phyloP scores from a whole-genome alignment of 2,113 vertebrate genomes.

The Myotis lucifugus region DNA sequence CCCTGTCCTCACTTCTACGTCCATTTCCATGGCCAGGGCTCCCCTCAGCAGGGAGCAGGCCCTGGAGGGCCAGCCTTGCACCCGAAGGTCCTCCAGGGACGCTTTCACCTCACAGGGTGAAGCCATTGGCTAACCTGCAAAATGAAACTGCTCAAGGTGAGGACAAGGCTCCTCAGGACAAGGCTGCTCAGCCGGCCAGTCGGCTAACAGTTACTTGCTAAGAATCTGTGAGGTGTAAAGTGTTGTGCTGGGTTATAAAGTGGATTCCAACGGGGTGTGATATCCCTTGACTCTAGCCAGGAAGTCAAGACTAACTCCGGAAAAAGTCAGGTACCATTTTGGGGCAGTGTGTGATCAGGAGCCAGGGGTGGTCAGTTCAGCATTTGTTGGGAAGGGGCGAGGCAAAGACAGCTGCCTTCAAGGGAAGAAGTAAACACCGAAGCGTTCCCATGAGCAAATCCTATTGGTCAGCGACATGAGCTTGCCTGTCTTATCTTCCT shows the following conservation, averaged over 20 bases:
- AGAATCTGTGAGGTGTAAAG: neutral
- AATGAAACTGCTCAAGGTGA: slow-evolving; percentile 3
- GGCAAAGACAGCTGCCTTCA: neutral
- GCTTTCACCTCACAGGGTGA: neutral
- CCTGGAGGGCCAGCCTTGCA: neutral
- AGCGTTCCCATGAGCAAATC: neutral
- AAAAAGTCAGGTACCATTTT: neutral
- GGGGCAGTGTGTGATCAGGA: neutral
- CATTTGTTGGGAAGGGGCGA: neutral
- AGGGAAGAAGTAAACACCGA: neutral
- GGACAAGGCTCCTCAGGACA: neutral
- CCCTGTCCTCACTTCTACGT: neutral
- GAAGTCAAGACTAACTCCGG: neutral
- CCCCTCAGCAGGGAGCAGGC: neutral
- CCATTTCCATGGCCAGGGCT: neutral
- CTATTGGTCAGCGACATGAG: neutral
- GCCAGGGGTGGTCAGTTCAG: neutral
- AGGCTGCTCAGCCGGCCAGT: neutral
- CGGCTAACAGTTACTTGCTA: neutral
- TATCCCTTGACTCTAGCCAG: neutral
- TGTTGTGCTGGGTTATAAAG: neutral
- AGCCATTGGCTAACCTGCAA: neutral
- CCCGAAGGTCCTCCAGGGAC: neutral
- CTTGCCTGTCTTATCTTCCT: neutral
- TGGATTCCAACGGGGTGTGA: neutral